Conservation (phyloP, 2,888 invertebrate genomes). For the Drosophila affinis region DNA sequence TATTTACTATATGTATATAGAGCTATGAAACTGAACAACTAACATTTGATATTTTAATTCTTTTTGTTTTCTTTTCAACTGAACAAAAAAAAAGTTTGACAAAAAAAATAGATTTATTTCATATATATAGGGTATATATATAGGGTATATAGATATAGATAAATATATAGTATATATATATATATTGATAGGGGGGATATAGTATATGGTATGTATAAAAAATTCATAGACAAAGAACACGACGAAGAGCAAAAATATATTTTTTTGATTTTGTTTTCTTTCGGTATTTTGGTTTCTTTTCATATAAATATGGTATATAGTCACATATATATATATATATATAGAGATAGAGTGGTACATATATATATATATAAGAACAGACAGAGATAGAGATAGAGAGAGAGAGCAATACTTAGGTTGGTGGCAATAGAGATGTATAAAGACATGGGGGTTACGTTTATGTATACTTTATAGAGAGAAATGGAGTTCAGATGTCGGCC, state of each 20-base stretch:
- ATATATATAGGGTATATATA: constrained; percentile 38
- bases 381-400: constrained; percentile 34
- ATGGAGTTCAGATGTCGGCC: constrained; percentile 33
- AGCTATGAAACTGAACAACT: constrained; percentile 51
- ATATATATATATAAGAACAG: constrained; percentile 57
- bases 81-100: constrained; percentile 18
- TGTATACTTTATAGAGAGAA: constrained; percentile 25
- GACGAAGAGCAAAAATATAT: constrained; percentile 83
- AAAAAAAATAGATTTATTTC: constrained; percentile 30
- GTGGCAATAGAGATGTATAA: constrained; percentile 45
- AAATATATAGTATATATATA: constrained; percentile 31
- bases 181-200: constrained; percentile 31
- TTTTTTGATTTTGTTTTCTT: constrained; percentile 22
- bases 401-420: constrained; percentile 48
- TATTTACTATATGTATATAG: constrained; percentile 36
- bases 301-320: constrained; percentile 25
- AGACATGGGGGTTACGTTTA: not conserved
- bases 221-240: constrained; percentile 83
- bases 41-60: constrained; percentile 28
- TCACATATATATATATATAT: constrained; percentile 22
- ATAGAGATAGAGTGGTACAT: constrained; percentile 24
- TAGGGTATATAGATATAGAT: constrained; percentile 34
- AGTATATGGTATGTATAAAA: constrained; percentile 50
- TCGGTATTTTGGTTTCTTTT: constrained; percentile 39
- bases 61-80: constrained; percentile 15